A percentile compares a stretch with the other conserved stretches of the same genome.
phyloP scores from a whole-genome alignment of 1,140 invertebrate species.

The Danaus melanippus region DNA sequence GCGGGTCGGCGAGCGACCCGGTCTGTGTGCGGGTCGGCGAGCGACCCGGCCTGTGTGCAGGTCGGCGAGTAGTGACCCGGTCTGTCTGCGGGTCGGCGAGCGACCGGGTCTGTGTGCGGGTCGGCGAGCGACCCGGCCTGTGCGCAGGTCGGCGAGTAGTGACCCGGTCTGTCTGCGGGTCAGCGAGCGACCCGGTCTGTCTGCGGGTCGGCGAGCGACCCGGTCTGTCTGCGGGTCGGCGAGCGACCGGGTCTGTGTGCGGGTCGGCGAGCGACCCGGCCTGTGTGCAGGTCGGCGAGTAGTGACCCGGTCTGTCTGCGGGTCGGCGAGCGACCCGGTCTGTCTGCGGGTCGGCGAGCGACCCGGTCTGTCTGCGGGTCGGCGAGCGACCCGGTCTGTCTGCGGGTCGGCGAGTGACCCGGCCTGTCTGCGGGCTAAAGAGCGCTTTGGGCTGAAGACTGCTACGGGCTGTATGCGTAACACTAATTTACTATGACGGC shows the following conservation, averaged over 20 bases:
- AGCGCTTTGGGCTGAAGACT: too few species aligned
- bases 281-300: neutral
- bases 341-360: neutral
- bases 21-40: neutral
- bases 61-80: neutral
- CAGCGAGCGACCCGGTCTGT: neutral
- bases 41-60: neutral
- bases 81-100: neutral
- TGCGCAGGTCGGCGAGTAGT: too few species aligned
- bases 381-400: too few species aligned
- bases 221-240: neutral
- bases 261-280: neutral
- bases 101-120: neutral
- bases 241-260: neutral
- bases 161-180: neutral
- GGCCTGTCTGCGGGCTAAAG: too few species aligned
- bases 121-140: neutral
- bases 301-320: neutral
- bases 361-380: too few species aligned
- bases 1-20: neutral
- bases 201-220: neutral
- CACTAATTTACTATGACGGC: too few species aligned
- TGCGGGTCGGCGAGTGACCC: too few species aligned
- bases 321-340: neutral
- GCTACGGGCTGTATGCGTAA: too few species aligned